Base-by-base conservation (phyloP, 2,113 vertebrate species). In the Cyphomyrus plagiostoma region DNA sequence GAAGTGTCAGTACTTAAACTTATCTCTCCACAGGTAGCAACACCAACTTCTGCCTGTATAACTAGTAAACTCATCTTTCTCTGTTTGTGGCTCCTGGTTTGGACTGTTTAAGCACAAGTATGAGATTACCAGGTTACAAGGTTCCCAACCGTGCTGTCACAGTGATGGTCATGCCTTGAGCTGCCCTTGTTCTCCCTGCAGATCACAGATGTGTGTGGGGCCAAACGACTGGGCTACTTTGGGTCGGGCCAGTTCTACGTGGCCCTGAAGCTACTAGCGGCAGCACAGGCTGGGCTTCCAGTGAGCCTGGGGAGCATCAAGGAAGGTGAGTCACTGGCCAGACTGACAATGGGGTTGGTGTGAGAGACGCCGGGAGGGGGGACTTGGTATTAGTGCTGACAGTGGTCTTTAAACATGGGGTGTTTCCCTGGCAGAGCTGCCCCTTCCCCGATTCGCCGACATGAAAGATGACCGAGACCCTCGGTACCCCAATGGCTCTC, bases 141-240 rank as follows among this genome's bases (percentile, higher is more conserved):
- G 15, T 17, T 42, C 13, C 70, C 30, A 39, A 77, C 66, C 70
- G 7, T 0, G 30, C 15, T 15, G 30, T 7, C 30, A 39, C 3
- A 17, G 70, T 17, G 66, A 74, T 62, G 23, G 58, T 66, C n/a
- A 1, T 30, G 62, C 62, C 8, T 26, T 66, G n/a, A 88, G 42
- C 13, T 48, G 49, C 45, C 21, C 10, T 26, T 1, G 86, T 13
- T 90, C 62, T 92, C 46, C 92, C 92, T 92, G 88, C 94, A 99
- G 98, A 97, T 99, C 93, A 98, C 97, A 2, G 98, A 98, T 91
- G 92, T 98, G 91, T 98, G 97, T 92, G 98, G 97, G 90, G 97
- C 97, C 30, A 98, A 98, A 94, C 96, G 96, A 0, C 93, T 97
- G 92, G 98, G 98, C 88, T 99, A 97, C 96, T 99, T 99, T 91